Base-by-base conservation (phyloP, 2,888 invertebrate genomes). In the Tanytarsus gracilentus region DNA sequence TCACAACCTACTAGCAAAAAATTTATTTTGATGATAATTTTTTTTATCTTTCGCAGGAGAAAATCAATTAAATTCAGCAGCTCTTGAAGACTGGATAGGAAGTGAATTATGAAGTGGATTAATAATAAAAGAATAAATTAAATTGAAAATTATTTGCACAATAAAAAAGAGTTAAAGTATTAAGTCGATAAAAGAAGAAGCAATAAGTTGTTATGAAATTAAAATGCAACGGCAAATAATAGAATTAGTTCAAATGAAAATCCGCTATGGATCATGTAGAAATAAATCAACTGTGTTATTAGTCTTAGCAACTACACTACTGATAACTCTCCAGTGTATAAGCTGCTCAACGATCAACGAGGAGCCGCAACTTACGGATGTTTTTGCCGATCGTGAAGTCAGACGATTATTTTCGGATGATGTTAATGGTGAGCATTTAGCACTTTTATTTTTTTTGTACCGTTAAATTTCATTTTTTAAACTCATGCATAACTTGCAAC, bases 151-250 rank as follows among this genome's bases (percentile, higher is more conserved):
- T n/a, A n/a, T n/a, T n/a, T n/a, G n/a, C 18, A 44, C 18, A 44
- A 44, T 9, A 44, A 40, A 40, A 40, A 40, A 14, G 18, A 39
- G 9, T 18, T 18, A 16, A 25, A 49, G 14, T 26, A 18, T 11
- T 52, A 14, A 27, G 21, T 27, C 14, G 9, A 9, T 14, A 33
- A 27, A 51, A 21, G 18, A 16, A 29, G 18, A 16, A 23, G 30
- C 36, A 33, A 25, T 50, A 36, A 53, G 27, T 33, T 23, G 25
- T 33, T 33, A 30, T 30, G 51, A 30, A 53, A 53, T 53, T 53
- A 55, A 55, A 40, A 55, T 55, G 55, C 23, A 55, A 39, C 39
- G 25, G 25, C 52, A 52, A 3, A 39, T 40, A 55, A 55, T 25
- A 55, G 55, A 55, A 40, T 40, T 55, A 25, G 40, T n/a, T n/a